These are phyloP conservation scores for Notolabrus celidotus DNA, from an alignment of 2,797 vertebrate genomes.

Conservation along the genomic window DNA sequence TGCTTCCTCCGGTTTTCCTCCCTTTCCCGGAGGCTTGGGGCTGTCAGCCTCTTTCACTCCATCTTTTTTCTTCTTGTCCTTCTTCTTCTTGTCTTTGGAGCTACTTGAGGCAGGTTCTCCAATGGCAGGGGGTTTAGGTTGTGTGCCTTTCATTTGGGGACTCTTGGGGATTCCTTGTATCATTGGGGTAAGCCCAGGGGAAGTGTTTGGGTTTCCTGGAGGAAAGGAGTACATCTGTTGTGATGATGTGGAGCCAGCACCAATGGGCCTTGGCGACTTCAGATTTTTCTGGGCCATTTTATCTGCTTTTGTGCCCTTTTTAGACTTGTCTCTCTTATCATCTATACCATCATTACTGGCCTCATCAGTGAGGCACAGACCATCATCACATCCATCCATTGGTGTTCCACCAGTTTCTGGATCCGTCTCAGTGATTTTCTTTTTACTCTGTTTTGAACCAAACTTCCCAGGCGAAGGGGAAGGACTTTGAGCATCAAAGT, in stretches of 20 bases:
- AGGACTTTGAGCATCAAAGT: slow-evolving; percentile 94
- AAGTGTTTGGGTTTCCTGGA: slow-evolving; percentile 89
- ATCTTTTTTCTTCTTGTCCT: slow-evolving; percentile 97
- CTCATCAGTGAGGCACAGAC: slow-evolving; percentile 92
- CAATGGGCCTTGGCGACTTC: slow-evolving; percentile 93
- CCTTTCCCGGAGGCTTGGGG: slow-evolving; percentile 90
- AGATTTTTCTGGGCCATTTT: slow-evolving; percentile 93
- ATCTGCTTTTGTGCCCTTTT: slow-evolving; percentile 92
- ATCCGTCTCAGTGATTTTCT: slow-evolving; percentile 92
- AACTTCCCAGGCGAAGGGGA: slow-evolving; percentile 95
- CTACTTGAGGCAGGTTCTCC: slow-evolving; percentile 90
- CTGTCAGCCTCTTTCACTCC: slow-evolving; percentile 90
- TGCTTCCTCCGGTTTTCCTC: slow-evolving; percentile 90
- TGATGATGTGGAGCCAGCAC: slow-evolving; percentile 87
- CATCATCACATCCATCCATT: slow-evolving; percentile 95
- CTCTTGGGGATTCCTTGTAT: slow-evolving; percentile 94
- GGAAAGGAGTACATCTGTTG: slow-evolving; percentile 95
- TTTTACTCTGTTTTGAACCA: slow-evolving; percentile 93
- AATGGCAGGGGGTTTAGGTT: slow-evolving; percentile 91
- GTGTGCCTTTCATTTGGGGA: slow-evolving; percentile 94
- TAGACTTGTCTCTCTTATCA: slow-evolving; percentile 94
- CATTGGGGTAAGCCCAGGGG: slow-evolving; percentile 88
- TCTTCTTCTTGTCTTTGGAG: slow-evolving; percentile 97
- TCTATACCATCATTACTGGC: slow-evolving; percentile 96
- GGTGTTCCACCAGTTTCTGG: slow-evolving; percentile 89